A percentile compares a stretch with the other conserved stretches of the same genome.
Conservation (phyloP, 2,113 vertebrate genomes). For the Nesospiza acunhae region DNA sequence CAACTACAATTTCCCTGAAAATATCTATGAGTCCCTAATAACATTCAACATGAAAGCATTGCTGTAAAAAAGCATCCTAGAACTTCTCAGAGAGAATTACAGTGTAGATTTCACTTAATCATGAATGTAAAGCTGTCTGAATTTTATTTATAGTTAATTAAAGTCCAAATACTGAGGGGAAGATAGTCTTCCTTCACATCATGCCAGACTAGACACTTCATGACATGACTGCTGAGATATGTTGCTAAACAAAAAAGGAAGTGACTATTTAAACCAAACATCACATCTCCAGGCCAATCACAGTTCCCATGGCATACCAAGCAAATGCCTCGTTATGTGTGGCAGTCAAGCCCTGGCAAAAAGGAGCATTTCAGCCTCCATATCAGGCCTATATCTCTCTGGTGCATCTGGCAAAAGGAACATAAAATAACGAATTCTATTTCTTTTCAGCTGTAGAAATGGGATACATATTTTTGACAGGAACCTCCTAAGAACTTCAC, state of each 20-base stretch:
- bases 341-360: not conserved
- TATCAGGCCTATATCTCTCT: not conserved
- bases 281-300: not conserved
- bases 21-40: not conserved
- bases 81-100: not conserved
- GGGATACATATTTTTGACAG: not conserved
- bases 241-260: not conserved
- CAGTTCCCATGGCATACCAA: not conserved
- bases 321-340: fast-evolving
- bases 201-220: not conserved
- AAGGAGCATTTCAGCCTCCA: not conserved
- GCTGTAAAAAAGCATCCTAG: not conserved
- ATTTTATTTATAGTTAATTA: not conserved
- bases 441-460: not conserved
- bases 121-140: not conserved
- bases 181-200: not conserved
- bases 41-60: not conserved
- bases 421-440: not conserved
- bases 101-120: not conserved
- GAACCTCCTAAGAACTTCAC: not conserved
- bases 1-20: not conserved
- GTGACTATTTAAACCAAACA: not conserved
- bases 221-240: not conserved
- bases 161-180: not conserved
- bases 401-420: not conserved